Evolutionary conservation across 2,113 vertebrate species (phyloP).

Genomic region (Cyanoliseus patagonus): DNA sequence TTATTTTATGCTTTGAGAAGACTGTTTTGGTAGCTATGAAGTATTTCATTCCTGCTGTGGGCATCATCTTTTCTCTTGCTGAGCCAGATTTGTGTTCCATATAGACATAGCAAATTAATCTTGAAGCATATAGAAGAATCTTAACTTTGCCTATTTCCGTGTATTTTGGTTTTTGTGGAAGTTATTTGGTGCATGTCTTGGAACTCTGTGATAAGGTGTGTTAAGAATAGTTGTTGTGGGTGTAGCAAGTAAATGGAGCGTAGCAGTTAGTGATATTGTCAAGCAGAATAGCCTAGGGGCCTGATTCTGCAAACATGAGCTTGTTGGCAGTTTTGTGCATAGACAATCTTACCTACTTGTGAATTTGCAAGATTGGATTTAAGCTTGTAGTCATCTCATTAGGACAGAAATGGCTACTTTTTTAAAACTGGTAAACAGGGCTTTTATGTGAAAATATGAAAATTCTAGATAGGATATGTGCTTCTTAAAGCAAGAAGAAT

Average conservation of each 20-base stretch:
- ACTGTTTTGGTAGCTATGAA: not conserved
- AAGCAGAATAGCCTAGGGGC: not conserved
- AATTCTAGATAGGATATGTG: not conserved
- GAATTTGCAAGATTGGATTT: not conserved
- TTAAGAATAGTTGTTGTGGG: not conserved
- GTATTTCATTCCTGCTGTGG: not conserved
- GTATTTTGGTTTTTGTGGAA: not conserved
- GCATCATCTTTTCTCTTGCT: conserved; percentile 22
- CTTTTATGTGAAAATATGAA: not conserved
- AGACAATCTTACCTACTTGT: not conserved
- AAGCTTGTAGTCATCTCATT: not conserved
- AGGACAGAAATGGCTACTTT: not conserved
- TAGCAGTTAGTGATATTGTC: not conserved
- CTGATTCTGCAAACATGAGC: not conserved
- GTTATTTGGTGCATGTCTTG: not conserved
- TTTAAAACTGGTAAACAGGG: not conserved
- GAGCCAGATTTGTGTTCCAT: not conserved
- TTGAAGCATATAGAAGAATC: not conserved
- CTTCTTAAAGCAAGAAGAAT: not conserved
- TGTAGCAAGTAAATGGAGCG: not conserved
- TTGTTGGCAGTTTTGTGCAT: not conserved
- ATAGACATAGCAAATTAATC: not conserved
- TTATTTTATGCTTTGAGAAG: not conserved
- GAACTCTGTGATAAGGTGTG: not conserved
- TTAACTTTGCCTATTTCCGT: not conserved